Evolutionary conservation across 2,113 vertebrate genomes (phyloP).

Genomic region (Tor tambroides): DNA sequence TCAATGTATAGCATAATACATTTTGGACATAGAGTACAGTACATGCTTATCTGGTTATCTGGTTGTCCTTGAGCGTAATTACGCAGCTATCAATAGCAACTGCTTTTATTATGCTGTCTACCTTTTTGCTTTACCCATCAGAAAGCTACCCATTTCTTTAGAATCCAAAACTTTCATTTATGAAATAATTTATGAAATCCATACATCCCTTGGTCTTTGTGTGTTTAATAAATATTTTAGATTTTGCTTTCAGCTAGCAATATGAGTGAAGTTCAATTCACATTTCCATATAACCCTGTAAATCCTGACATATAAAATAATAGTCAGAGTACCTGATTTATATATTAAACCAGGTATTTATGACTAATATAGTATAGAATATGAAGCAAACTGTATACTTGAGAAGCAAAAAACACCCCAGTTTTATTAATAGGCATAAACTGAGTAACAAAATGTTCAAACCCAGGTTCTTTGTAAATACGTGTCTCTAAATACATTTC

Average conservation of each 20-base stretch:
- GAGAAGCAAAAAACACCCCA: not conserved
- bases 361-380: not conserved
- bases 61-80: slow-evolving; percentile 3
- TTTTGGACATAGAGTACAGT: not conserved
- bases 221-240: not conserved
- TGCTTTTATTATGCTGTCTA: slow-evolving; percentile 2
- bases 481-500: too few relatives aligned
- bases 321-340: not conserved
- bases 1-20: not conserved
- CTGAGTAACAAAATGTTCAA: not conserved
- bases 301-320: not conserved
- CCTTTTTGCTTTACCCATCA: slow-evolving; percentile 5
- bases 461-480: too few relatives aligned
- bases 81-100: not conserved
- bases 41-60: not conserved
- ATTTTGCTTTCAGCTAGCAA: not conserved
- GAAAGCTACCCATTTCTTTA: not conserved
- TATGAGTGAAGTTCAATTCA: not conserved
- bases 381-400: not conserved
- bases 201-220: not conserved
- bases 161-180: not conserved
- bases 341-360: too few relatives aligned
- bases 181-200: not conserved
- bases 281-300: not conserved
- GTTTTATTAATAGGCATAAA: not conserved